Conservation (phyloP, 1,140 invertebrate species). For the Heliconius hewitsoni region DNA sequence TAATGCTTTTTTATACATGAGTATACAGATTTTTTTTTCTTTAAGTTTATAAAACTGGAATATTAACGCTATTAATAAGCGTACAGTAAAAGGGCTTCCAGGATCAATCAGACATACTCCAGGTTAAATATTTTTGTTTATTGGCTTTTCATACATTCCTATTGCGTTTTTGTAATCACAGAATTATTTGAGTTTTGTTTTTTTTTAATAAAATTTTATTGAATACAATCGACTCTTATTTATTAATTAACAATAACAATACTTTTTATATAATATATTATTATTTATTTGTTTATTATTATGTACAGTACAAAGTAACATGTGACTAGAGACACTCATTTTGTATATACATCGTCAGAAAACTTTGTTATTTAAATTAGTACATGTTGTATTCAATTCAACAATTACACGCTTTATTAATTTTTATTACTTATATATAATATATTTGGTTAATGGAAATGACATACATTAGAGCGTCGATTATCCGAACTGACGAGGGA, state of each 20-base stretch:
- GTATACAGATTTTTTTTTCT: background rate
- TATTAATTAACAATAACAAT: constrained; percentile 27
- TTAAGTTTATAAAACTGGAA: background rate
- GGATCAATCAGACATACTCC: constrained; percentile 29
- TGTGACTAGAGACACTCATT: constrained; percentile 73
- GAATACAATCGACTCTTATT: constrained; percentile 61
- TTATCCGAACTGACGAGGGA: too few relatives aligned
- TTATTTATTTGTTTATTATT: constrained; percentile 2
- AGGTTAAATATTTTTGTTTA: constrained; percentile 59
- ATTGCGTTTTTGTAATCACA: constrained; percentile 63
- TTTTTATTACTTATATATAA: background rate
- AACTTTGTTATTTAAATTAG: background rate
- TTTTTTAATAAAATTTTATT: constrained; percentile 64
- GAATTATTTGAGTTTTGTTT: constrained; percentile 51
- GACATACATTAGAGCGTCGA: background rate
- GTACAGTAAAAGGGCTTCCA: constrained; percentile 32
- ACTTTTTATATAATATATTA: background rate
- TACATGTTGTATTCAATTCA: background rate
- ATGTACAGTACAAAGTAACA: constrained; percentile 31
- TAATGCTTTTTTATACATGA: background rate
- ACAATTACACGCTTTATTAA: background rate
- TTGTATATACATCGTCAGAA: constrained; percentile 49
- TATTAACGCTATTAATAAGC: background rate
- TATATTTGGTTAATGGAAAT: background rate
- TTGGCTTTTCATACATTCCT: constrained; percentile 66